Evolutionary conservation across 2,797 vertebrate genomes (phyloP).

Genomic region (Anabacerthia variegaticeps): DNA sequence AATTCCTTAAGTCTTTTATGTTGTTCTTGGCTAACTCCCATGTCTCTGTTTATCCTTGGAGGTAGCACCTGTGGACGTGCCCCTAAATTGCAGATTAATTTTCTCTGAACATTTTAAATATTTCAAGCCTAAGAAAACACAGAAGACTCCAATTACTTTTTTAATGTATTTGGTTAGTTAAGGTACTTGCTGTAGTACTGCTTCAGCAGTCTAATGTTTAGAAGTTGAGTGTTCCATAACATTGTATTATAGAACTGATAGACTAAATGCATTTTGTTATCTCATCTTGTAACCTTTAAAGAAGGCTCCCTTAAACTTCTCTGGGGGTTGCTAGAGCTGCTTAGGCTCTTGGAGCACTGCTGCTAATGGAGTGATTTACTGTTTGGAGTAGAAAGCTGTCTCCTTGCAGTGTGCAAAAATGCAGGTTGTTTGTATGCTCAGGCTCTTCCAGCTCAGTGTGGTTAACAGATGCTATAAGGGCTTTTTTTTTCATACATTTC

Average conservation of each 20-base stretch:
- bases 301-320: not conserved
- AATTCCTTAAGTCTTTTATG: slow-evolving; percentile 10
- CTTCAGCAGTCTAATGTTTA: not conserved
- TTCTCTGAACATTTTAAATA: not conserved
- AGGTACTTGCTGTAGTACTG: not conserved
- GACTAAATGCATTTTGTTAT: not conserved
- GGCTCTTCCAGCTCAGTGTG: not conserved
- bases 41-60: not conserved
- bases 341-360: not conserved
- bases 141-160: not conserved
- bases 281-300: not conserved
- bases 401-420: not conserved
- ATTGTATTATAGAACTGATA: not conserved
- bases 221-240: not conserved
- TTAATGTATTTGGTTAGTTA: not conserved
- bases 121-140: not conserved
- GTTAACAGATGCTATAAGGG: not conserved
- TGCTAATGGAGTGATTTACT: not conserved
- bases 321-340: not conserved
- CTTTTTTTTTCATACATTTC: not conserved
- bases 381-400: not conserved
- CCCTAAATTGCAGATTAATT: not conserved
- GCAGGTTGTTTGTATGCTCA: not conserved
- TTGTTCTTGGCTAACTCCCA: slow-evolving; percentile 1
- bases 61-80: not conserved